These are phyloP conservation scores for Pomatostomus ruficeps DNA, from an alignment of 2,113 vertebrate species.

Conservation along the genomic window DNA sequence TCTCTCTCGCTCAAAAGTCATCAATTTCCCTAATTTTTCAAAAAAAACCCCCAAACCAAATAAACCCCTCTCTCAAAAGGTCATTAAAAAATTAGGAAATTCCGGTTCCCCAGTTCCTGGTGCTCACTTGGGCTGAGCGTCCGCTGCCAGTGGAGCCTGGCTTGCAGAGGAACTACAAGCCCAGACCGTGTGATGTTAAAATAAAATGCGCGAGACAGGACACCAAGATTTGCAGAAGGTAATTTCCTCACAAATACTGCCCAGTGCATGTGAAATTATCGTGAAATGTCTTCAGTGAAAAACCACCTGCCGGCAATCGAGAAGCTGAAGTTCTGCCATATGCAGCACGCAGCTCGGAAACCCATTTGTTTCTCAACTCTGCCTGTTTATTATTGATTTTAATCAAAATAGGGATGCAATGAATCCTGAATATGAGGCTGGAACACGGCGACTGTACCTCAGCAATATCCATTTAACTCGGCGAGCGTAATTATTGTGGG, in stretches of 20 bases:
- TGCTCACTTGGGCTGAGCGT: neutral
- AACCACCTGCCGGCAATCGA: neutral
- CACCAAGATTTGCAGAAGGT: neutral
- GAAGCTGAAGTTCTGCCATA: neutral
- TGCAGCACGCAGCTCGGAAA: neutral
- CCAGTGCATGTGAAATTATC: neutral
- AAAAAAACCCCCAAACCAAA: neutral
- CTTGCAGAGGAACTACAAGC: neutral
- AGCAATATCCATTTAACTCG: neutral
- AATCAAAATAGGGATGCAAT: neutral
- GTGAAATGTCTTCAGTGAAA: neutral
- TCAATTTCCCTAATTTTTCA: neutral
- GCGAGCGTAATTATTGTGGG: conserved; percentile 44
- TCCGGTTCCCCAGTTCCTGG: neutral
- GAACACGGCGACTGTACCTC: neutral
- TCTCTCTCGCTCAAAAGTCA: neutral
- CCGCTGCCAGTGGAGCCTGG: neutral
- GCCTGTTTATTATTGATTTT: neutral
- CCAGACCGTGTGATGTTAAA: neutral
- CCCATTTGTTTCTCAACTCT: neutral
- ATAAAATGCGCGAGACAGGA: neutral
- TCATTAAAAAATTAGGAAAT: neutral
- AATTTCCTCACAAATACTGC: neutral
- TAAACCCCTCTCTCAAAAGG: fast-evolving
- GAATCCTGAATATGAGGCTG: neutral